phyloP scores from a whole-genome alignment of 2,797 vertebrate species.

The Tapera naevia region DNA sequence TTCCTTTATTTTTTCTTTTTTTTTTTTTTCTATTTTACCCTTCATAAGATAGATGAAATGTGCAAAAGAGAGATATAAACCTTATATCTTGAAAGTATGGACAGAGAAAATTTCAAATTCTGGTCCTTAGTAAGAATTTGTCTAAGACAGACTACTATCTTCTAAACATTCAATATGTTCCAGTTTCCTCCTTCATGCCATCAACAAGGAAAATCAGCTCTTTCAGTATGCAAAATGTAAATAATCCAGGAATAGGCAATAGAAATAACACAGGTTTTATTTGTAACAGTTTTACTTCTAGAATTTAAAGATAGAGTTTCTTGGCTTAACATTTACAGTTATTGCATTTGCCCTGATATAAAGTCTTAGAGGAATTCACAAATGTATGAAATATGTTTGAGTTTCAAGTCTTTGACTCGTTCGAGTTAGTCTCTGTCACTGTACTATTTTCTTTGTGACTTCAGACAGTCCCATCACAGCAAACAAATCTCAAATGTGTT shows the following conservation, averaged over 20 bases:
- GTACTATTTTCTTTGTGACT: background rate
- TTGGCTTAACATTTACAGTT: background rate
- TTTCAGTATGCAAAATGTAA: background rate
- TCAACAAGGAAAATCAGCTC: background rate
- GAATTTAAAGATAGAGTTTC: background rate
- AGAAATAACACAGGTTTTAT: background rate
- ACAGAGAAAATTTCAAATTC: background rate
- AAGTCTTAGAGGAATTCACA: background rate
- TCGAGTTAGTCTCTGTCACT: background rate
- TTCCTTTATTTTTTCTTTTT: no score
- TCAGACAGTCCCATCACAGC: background rate
- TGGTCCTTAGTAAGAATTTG: background rate
- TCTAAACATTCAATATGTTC: background rate
- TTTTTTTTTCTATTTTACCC: no score
- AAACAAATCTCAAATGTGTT: background rate
- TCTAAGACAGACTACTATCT: background rate
- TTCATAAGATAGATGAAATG: background rate
- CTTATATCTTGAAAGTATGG: background rate
- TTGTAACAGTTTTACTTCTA: background rate
- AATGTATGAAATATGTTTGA: background rate
- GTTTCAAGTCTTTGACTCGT: rapidly evolving
- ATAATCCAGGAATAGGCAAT: background rate
- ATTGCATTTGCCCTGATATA: background rate
- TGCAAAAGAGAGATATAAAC: background rate
- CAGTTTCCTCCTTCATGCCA: background rate